Evolutionary conservation across 2,113 vertebrate genomes (phyloP), one percentile per base, ranked within the genome.

Genomic region (Cavia porcellus): DNA sequence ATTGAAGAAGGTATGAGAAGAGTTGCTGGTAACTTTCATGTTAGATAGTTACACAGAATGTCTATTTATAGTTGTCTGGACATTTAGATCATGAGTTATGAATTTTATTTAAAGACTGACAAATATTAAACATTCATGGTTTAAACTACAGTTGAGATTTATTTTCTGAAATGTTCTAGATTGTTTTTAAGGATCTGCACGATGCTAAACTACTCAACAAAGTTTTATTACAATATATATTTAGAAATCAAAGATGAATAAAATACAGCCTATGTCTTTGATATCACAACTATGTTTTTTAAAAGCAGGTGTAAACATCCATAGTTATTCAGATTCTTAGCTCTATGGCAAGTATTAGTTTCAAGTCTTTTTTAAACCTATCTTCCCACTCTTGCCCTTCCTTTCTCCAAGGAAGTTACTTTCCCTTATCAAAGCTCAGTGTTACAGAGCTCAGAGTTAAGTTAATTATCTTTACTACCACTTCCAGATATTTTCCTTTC

Each of bases 51-150:
- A 62, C 15, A 84, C 7, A 55, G 11, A 84, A 70, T 61, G 75
- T 24, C 55, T 81, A 61, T 52, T 75, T 89, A 86, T 11, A 77
- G 45, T 30, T 96, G 61, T 11, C 32, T 72, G 42, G 59, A 57
- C 64, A 93, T 81, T 90, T 96, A 55, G 35, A 32, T 85, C 57
- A 2, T 12, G 17, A 81, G 17, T 24, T 47, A 14, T 7, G 20
- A 62, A 11, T 77, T 64, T 82, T 83, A 89, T 86, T 85, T 82
- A 90, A 6, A 97, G 57, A 45, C 22, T 62, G 75, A 59, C 4
- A 96, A 96, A 80, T 4, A 92, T 55, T 93, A 83, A 74, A 94
- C 10, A 89, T 93, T 62, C 64, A 55, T 28, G 59, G 91, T 17
- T n/a, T 86, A 92, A 89, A 80, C 38, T 87, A 80, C 3, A 64